Evolutionary conservation across 2,113 vertebrate species (phyloP).

Genomic region (Conger conger): DNA sequence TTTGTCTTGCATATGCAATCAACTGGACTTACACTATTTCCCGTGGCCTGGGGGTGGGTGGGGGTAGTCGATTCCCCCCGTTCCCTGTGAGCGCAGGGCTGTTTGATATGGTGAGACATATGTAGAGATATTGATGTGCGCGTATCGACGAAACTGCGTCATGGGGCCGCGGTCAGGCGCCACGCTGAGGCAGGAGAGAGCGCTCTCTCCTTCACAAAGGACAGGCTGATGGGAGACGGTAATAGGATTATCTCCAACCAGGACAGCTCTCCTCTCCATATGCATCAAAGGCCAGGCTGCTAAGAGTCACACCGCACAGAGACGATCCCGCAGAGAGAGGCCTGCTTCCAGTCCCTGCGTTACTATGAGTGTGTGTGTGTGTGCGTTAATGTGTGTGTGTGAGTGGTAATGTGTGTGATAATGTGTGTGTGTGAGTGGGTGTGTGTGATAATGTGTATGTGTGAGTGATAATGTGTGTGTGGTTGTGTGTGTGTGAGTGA

Average conservation of each 20-base stretch:
- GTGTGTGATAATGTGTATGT: background rate
- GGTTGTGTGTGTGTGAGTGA: background rate
- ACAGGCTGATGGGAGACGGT: constrained; percentile 60
- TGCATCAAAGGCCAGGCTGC: constrained; percentile 55
- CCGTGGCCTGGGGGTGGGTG: too few relatives aligned
- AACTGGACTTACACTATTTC: too few relatives aligned
- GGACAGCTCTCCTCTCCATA: constrained; percentile 54
- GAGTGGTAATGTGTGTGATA: background rate
- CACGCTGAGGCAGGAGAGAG: background rate
- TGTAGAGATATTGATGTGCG: background rate
- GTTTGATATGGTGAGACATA: background rate
- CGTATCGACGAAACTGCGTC: background rate
- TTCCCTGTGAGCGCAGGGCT: background rate
- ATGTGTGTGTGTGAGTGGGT: background rate
- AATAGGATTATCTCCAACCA: constrained; percentile 67
- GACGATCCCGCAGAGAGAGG: background rate
- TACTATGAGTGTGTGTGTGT: background rate
- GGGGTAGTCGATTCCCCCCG: background rate
- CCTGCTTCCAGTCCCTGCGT: background rate
- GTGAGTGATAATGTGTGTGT: too few relatives aligned
- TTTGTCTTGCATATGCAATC: background rate
- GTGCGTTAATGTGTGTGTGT: background rate
- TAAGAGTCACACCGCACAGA: constrained; percentile 7
- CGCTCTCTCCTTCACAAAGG: background rate
- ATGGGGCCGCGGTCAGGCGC: background rate